Conservation (phyloP, 2,888 invertebrate genomes). For the Pheosia tremula region DNA sequence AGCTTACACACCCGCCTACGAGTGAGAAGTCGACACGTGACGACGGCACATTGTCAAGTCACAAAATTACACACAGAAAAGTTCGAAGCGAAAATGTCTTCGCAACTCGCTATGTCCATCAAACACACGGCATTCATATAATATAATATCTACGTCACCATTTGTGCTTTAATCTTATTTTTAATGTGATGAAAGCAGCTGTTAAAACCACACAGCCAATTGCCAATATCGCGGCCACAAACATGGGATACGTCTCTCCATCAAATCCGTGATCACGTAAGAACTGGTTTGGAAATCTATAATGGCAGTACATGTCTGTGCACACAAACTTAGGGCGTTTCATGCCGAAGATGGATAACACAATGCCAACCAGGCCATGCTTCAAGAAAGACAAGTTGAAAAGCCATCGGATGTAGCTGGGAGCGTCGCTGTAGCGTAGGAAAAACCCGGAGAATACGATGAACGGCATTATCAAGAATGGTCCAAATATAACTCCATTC, state of each 20-base stretch:
- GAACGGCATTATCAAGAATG: slow-evolving; percentile 94
- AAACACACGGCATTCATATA: neutral
- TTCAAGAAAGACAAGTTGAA: slow-evolving; percentile 95
- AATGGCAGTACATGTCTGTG: slow-evolving; percentile 90
- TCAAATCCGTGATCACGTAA: slow-evolving; percentile 90
- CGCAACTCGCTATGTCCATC: slow-evolving; percentile 9
- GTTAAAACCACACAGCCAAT: slow-evolving; percentile 4
- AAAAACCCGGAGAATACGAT: slow-evolving; percentile 97
- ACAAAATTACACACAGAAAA: neutral
- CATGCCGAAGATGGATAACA: slow-evolving; percentile 93
- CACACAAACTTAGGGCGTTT: slow-evolving; percentile 90
- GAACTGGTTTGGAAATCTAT: slow-evolving; percentile 87
- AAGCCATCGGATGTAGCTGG: slow-evolving; percentile 91
- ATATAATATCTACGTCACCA: slow-evolving; percentile 54
- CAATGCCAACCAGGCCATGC: slow-evolving; percentile 93
- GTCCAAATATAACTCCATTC: slow-evolving; percentile 96
- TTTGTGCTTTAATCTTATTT: slow-evolving; percentile 85
- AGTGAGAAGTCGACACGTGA: neutral
- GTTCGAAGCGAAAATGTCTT: slow-evolving; percentile 2
- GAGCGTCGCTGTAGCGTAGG: slow-evolving; percentile 92
- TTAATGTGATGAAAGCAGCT: slow-evolving; percentile 87
- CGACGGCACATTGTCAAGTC: neutral
- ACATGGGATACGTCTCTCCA: slow-evolving; percentile 85
- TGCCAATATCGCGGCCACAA: neutral
- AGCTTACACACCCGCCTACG: neutral